These are phyloP conservation scores for Gnathonemus longibarbis DNA, from an alignment of 2,113 vertebrate genomes.

Conservation along the genomic window DNA sequence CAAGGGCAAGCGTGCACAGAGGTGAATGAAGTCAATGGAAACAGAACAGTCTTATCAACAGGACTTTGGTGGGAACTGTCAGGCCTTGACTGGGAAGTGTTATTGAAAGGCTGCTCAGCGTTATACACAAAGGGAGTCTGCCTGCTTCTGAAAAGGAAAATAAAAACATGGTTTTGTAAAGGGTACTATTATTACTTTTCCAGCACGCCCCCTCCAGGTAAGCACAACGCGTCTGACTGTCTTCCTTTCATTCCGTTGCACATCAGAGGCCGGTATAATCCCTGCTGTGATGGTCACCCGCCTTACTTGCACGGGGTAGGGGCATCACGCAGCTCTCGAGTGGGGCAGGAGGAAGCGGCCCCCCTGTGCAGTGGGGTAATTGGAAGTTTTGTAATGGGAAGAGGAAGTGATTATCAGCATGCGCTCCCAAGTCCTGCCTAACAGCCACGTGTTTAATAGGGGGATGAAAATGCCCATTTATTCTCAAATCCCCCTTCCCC, in stretches of 20 bases:
- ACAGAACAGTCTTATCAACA: neutral
- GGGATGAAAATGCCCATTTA: conserved; percentile 23
- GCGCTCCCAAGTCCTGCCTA: neutral
- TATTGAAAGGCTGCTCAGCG: neutral
- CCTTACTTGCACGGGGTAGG: neutral
- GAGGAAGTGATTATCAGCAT: conserved; percentile 24
- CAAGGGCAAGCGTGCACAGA: neutral
- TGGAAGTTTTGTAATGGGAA: conserved; percentile 34
- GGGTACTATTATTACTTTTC: neutral
- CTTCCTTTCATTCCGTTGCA: neutral
- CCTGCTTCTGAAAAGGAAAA: neutral
- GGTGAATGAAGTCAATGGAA: neutral
- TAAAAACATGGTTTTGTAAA: neutral
- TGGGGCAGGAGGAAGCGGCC: conserved; percentile 10
- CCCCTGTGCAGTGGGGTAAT: conserved; percentile 24
- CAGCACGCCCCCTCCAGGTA: neutral
- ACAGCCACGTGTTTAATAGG: conserved; percentile 24
- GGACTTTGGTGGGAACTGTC: neutral
- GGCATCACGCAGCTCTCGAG: conserved; percentile 14
- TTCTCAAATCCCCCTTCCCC: conserved; percentile 10
- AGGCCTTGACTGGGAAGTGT: neutral
- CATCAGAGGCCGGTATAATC: conserved; percentile 14
- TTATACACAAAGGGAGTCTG: conserved; percentile 7
- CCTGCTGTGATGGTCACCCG: conserved; percentile 13
- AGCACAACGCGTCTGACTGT: neutral